phyloP scores from a whole-genome alignment of 1,140 invertebrate species.

The Pachyrhynchus sulphureomaculatus region DNA sequence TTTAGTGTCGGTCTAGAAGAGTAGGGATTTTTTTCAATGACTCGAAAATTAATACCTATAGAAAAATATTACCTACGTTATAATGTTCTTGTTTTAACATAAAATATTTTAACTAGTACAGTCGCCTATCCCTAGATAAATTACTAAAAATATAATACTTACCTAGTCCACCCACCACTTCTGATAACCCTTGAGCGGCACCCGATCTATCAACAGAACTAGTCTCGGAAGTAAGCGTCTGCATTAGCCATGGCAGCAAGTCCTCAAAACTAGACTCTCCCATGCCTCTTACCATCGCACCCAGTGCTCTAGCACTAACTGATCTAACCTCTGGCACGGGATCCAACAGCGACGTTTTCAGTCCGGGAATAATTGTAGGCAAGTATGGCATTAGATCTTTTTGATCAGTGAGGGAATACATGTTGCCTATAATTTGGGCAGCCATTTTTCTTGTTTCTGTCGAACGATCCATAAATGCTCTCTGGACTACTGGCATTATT shows the following conservation, averaged over 20 bases:
- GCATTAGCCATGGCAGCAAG: constrained; percentile 96
- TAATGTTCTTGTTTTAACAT: too few relatives aligned
- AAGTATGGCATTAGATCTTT: constrained; percentile 97
- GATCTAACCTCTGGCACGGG: constrained; percentile 90
- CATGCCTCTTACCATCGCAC: constrained; percentile 97
- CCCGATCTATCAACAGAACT: constrained; percentile 96
- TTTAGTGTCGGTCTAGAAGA: too few relatives aligned
- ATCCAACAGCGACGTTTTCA: constrained; percentile 95
- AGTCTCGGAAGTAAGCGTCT: constrained; percentile 93
- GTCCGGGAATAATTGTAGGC: constrained; percentile 92
- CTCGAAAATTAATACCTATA: too few relatives aligned
- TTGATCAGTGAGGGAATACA: constrained; percentile 98
- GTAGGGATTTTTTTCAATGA: too few relatives aligned
- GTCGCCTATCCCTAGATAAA: too few relatives aligned
- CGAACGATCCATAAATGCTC: constrained; percentile 95
- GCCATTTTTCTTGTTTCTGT: constrained; percentile 99
- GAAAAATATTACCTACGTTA: too few relatives aligned
- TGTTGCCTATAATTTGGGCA: constrained; percentile 98
- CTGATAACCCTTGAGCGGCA: constrained; percentile 94
- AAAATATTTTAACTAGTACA: too few relatives aligned
- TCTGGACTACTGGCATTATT: constrained; percentile 98
- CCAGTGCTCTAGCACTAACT: constrained; percentile 90
- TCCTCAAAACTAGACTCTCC: constrained; percentile 95
- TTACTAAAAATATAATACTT: background rate
- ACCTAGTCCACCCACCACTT: constrained; percentile 88